These are phyloP conservation scores for Phataginus tricuspis DNA, from an alignment of 2,797 vertebrate genomes.

Conservation along the genomic window DNA sequence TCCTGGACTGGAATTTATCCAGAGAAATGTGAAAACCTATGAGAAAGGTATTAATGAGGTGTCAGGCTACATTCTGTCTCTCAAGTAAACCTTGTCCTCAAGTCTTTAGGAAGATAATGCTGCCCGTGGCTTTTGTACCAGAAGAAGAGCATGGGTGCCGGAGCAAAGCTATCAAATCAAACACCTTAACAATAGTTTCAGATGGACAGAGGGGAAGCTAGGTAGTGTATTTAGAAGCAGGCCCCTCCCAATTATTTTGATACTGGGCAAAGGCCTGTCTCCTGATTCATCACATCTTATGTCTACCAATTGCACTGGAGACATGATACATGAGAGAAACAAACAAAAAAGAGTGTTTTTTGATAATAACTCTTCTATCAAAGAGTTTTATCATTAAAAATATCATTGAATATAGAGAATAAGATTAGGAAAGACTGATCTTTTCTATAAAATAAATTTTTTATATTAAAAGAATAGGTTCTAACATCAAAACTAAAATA, in stretches of 20 bases:
- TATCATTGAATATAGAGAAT: not conserved
- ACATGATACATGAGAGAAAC: not conserved
- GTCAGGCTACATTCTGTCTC: not conserved
- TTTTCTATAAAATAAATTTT: not conserved
- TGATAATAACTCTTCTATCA: too few relatives aligned
- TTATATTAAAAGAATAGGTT: not conserved
- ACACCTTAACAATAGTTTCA: not conserved
- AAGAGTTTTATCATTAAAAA: not conserved
- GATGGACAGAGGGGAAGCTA: not conserved
- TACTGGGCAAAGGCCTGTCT: not conserved
- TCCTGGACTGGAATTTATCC: not conserved
- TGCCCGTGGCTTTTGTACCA: not conserved
- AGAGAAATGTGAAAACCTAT: not conserved
- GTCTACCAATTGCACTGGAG: not conserved
- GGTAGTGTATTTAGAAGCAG: not conserved
- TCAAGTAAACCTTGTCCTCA: constrained; percentile 21
- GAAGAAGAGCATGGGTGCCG: not conserved
- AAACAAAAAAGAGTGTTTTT: not conserved
- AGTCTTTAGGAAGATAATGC: not conserved
- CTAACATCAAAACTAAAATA: constrained; percentile 18
- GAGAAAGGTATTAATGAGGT: not conserved
- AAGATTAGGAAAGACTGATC: not conserved
- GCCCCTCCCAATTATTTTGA: not conserved
- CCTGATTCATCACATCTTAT: not conserved
- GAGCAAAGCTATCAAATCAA: not conserved